Evolutionary conservation across 2,888 invertebrate species (phyloP), one percentile per base, ranked within the genome.

Genomic region (Drosophila dives): DNA sequence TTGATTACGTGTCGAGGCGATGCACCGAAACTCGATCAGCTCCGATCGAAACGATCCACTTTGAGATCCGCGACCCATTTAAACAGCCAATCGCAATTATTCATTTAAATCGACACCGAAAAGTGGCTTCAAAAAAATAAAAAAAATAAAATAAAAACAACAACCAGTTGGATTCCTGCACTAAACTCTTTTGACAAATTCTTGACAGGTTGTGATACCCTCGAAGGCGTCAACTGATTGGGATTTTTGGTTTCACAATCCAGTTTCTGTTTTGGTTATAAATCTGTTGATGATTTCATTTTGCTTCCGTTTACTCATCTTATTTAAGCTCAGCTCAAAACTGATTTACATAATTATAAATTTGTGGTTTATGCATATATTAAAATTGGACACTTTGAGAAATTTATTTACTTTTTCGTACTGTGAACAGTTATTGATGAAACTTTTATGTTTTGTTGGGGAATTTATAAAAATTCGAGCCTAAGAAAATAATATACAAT

Each of bases 41-140:
- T 58, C 50, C 34, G 55, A 70, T 79, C 70, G 76, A 78, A 23
- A 23, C 23, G 15, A 15, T 8, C 12, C 45, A 2, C 63, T 29
- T 29, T 29, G 29, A 29, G 66, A 79, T 56, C 64, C 56, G 56
- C 72, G 89, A 86, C 87, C 87, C 64, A 86, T 68, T 89, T 71
- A 38, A 61, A 55, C n/a, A 68, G 66, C 38, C 62, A 50, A 38
- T 55, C 66, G 78, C 81, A 85, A 86, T 89, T 89, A 83, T 86
- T 86, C 81, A 89, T 78, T 86, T 86, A 86, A 80, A 80, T 74
- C 75, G 66, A 85, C 75, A 77, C 83, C 74, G 59, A 72, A 74
- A 34, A 68, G 51, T 53, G 55, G 54, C 40, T 64, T n/a, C 32
- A 12, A 53, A 6, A n/a, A 32, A 10, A n/a, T n/a, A 58, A 45